These are phyloP conservation scores for Piaya cayana DNA, from an alignment of 2,113 vertebrate genomes.

Conservation along the genomic window DNA sequence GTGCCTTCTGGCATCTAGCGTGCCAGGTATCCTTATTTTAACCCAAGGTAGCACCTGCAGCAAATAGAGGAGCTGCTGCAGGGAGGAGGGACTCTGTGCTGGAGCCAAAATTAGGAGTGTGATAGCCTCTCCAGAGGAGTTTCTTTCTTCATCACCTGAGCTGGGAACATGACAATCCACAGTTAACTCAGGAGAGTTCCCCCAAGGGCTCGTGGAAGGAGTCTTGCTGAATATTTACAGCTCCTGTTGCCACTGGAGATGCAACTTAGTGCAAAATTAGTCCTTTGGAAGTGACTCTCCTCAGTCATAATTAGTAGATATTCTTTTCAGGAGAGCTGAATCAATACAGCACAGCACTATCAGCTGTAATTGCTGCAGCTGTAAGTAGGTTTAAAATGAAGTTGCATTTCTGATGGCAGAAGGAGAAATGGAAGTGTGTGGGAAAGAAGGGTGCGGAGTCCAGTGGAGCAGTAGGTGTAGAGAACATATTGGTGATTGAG, in stretches of 20 bases:
- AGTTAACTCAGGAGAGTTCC: slow-evolving; percentile 8
- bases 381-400: slow-evolving; percentile 8
- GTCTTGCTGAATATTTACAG: neutral
- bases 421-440: neutral
- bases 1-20: neutral
- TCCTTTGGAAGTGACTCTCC: slow-evolving; percentile 29
- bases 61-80: neutral
- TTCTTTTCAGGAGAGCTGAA: slow-evolving; percentile 30
- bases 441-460: neutral
- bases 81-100: neutral
- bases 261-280: slow-evolving; percentile 7
- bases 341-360: neutral
- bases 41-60: neutral
- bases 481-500: neutral
- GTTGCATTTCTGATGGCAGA: slow-evolving; percentile 1
- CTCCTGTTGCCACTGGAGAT: slow-evolving; percentile 45
- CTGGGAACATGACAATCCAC: neutral
- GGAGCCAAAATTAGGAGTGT: neutral
- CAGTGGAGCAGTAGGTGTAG: neutral
- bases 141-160: neutral
- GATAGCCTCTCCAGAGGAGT: neutral
- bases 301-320: slow-evolving; percentile 18
- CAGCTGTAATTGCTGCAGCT: slow-evolving; percentile 44
- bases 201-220: neutral
- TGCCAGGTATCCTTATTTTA: neutral